Conservation (phyloP, 2,797 vertebrate species). For the Sebastes flavidus region DNA sequence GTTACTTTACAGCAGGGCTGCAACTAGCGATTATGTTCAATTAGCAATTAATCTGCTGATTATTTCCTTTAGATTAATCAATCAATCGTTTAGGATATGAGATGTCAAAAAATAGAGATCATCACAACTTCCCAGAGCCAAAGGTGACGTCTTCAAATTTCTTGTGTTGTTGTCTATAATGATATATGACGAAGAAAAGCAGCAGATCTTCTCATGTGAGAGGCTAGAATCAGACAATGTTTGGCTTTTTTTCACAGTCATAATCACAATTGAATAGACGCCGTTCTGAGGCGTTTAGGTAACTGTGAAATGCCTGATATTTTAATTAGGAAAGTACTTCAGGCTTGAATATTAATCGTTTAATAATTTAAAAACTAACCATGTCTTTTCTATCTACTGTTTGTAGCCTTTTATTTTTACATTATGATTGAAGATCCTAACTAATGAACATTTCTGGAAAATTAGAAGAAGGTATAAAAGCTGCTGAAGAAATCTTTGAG, state of each 20-base stretch:
- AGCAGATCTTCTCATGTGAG: background rate
- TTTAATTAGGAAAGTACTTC: background rate
- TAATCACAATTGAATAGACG: background rate
- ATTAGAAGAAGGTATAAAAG: background rate
- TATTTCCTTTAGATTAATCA: background rate
- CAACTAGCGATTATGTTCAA: too few relatives aligned
- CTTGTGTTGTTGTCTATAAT: background rate
- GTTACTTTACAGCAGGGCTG: background rate
- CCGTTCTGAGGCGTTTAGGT: background rate
- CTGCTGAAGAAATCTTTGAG: conserved; percentile 1
- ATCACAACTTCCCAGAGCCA: background rate
- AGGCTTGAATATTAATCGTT: background rate
- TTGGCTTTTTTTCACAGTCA: background rate
- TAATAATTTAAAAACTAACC: background rate
- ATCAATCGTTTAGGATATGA: background rate
- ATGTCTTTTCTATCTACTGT: background rate
- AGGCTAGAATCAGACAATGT: background rate
- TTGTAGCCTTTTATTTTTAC: background rate
- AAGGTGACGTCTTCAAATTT: background rate
- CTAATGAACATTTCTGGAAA: background rate
- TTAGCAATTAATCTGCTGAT: background rate
- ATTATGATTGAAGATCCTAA: background rate
- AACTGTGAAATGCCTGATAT: background rate
- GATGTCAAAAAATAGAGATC: background rate
- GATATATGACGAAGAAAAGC: background rate